Evolutionary conservation across 2,888 invertebrate genomes (phyloP).

Genomic region (Aplocera efformata): DNA sequence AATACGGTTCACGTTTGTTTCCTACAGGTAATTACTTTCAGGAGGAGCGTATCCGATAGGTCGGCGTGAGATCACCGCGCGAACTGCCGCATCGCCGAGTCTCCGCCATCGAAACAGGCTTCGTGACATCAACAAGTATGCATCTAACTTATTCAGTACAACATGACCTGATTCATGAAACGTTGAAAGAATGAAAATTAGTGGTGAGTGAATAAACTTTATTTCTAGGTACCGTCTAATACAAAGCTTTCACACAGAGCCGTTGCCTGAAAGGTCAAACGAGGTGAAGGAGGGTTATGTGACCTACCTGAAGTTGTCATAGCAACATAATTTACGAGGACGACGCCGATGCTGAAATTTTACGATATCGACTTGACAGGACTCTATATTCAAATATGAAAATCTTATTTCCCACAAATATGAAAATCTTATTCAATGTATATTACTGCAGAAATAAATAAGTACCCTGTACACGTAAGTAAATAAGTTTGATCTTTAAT

Average conservation of each 20-base stretch:
- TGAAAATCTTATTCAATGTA: too few relatives aligned
- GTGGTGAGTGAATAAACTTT: slow-evolving; percentile 1
- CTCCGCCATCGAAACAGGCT: slow-evolving; percentile 25
- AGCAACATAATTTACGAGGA: slow-evolving; percentile 16
- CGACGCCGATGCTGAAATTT: neutral
- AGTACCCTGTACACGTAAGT: too few relatives aligned
- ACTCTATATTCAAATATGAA: too few relatives aligned
- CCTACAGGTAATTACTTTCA: slow-evolving; percentile 10
- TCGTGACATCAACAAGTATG: slow-evolving; percentile 36
- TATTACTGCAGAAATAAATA: too few relatives aligned
- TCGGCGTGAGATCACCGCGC: slow-evolving; percentile 34
- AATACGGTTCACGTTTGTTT: slow-evolving; percentile 18
- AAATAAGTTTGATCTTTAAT: too few relatives aligned
- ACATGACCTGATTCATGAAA: slow-evolving; percentile 8
- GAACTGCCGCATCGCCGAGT: slow-evolving; percentile 44
- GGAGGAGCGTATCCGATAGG: slow-evolving; percentile 8
- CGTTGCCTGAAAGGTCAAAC: slow-evolving; percentile 10
- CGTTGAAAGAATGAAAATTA: slow-evolving; percentile 8
- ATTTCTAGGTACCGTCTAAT: too few relatives aligned
- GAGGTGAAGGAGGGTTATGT: slow-evolving; percentile 13
- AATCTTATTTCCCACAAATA: too few relatives aligned
- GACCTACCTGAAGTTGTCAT: slow-evolving; percentile 22
- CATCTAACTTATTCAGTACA: slow-evolving; percentile 12
- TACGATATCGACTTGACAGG: too few relatives aligned
- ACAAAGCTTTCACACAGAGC: too few relatives aligned